These are phyloP conservation scores for Latrodectus elegans DNA, from an alignment of 2,888 invertebrate species.

Conservation along the genomic window DNA sequence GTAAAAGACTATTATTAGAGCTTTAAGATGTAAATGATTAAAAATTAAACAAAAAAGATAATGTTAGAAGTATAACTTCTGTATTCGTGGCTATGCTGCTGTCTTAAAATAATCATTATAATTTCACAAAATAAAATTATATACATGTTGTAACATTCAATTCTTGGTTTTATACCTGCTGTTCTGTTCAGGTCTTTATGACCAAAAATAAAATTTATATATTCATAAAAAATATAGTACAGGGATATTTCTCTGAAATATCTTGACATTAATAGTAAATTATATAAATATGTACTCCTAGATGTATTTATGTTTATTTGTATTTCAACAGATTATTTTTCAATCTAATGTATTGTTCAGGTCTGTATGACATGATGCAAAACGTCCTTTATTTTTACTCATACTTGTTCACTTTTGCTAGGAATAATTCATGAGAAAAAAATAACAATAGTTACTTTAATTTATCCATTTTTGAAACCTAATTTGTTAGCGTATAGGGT, in stretches of 20 bases:
- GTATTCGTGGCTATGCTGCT: no score
- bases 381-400: conserved; percentile 8
- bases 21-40: no score
- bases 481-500: neutral
- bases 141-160: no score
- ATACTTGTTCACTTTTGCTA: conserved; percentile 7
- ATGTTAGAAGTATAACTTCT: no score
- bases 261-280: neutral
- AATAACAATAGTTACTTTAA: conserved; percentile 1
- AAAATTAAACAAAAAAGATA: no score
- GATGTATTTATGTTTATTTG: neutral
- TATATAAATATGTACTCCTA: neutral
- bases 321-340: conserved; percentile 13
- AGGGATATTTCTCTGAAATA: neutral
- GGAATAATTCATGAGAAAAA: neutral
- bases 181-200: no score
- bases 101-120: no score
- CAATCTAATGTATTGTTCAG: conserved; percentile 20
- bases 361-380: conserved; percentile 3
- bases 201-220: no score
- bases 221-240: no score
- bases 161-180: no score
- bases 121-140: no score
- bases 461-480: conserved; percentile 7
- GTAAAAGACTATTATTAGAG: no score